A percentile compares a stretch with the other conserved stretches of the same genome.
Evolutionary conservation across 1,140 invertebrate species (phyloP).

Genomic region (Temnothorax longispinosus): DNA sequence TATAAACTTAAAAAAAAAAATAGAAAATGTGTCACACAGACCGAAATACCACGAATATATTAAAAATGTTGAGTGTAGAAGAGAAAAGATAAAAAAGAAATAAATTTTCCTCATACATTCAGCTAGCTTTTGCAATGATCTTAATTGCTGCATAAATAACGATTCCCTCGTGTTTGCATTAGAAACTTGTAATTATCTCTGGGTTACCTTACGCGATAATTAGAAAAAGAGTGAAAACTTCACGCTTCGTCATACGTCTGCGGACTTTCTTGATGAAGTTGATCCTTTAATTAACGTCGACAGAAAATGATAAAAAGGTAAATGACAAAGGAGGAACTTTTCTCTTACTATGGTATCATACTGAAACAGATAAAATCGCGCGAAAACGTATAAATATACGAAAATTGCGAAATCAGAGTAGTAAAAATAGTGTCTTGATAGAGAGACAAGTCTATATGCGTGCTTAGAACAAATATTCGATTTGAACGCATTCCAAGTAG

Average conservation of each 20-base stretch:
- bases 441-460: not conserved
- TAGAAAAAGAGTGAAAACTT: constrained; percentile 36
- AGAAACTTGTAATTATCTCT: constrained; percentile 51
- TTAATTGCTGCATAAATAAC: constrained; percentile 46
- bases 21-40: not conserved
- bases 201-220: constrained; percentile 33
- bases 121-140: not conserved
- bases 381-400: constrained; percentile 16
- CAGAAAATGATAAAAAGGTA: constrained; percentile 46
- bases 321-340: constrained; percentile 24
- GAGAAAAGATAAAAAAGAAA: not conserved
- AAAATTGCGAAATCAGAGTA: not conserved
- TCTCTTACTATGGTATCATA: not conserved
- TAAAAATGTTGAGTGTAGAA: not conserved
- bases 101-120: not conserved
- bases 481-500: constrained; percentile 47
- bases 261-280: constrained; percentile 53
- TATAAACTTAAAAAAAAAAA: not conserved
- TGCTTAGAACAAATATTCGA: constrained; percentile 26
- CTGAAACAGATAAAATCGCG: not conserved
- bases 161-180: constrained; percentile 28
- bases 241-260: constrained; percentile 45
- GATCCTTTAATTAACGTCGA: constrained; percentile 29
- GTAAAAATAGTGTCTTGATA: constrained; percentile 15
- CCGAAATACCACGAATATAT: not conserved